Conservation (phyloP, 2,113 vertebrate species). For the Heliornis fulica region DNA sequence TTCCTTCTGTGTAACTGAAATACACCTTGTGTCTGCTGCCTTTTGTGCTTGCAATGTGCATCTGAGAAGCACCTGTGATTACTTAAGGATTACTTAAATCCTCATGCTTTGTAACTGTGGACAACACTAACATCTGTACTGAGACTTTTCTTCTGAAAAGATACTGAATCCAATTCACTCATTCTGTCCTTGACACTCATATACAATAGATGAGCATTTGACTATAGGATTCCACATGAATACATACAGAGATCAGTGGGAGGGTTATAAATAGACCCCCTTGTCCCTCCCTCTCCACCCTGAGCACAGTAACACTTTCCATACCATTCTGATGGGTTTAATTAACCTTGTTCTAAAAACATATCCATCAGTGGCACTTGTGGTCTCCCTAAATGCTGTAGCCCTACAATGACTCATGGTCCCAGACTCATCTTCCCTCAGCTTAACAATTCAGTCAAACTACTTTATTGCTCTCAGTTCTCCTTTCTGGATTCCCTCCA, state of each 20-base stretch:
- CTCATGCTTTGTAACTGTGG: neutral
- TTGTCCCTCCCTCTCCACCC: neutral
- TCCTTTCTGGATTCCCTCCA: neutral
- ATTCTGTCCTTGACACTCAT: neutral
- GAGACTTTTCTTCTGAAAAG: neutral
- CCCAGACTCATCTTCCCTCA: neutral
- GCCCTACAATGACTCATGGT: neutral
- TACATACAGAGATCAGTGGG: neutral
- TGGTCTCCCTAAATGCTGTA: neutral
- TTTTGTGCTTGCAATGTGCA: neutral
- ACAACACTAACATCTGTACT: neutral
- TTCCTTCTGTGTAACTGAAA: neutral
- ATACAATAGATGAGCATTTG: neutral
- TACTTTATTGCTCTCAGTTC: neutral
- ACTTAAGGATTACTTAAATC: neutral
- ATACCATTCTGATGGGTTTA: neutral
- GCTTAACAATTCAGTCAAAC: neutral
- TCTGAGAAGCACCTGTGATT: neutral
- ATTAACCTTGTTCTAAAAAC: neutral
- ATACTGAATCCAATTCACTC: neutral
- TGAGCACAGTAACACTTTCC: neutral
- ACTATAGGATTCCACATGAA: neutral
- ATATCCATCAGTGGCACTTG: neutral
- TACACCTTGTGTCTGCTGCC: neutral
- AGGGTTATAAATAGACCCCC: neutral